Evolutionary conservation across 2,113 vertebrate genomes (phyloP), one percentile per base, ranked within the genome.

Genomic region (Machaerirhynchus nigripectus): DNA sequence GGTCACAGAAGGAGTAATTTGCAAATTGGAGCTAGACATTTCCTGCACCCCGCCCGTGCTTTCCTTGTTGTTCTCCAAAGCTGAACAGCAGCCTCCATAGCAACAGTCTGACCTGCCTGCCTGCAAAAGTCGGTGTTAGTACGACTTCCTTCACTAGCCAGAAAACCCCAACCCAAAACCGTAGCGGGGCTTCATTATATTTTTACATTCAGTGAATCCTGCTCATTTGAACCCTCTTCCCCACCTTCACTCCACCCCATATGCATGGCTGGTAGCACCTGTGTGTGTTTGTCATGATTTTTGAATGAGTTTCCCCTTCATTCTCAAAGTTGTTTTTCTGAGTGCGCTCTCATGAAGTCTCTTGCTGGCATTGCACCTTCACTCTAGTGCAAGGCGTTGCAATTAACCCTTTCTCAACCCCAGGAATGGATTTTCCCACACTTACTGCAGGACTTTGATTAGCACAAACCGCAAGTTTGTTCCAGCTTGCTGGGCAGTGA

Each of bases 391-490:
- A 97, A 91, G 89, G 31, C 52, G 56, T 87, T 96, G 91, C 93
- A 97, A 93, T 98, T 97, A 97, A 97, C 95, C 87, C 86, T 97
- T 97, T 98, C 96, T 93, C 91, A 56, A 95, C 93, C 96, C 83
- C 97, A 96, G 93, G 96, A 96, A 94, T 92, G 92, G 80, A 94
- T 95, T 79, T 93, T 96, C 82, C 89, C 95, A 87, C 95, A 69
- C 94, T 89, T 95, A 85, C 69, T 82, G 84, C 73, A 94, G 90
- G 88, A 95, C 86, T 84, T 88, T 93, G 85, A 87, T 93, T 95
- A 96, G 81, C 59, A 33, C 68, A 92, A 93, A 81, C 53, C 33
- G 11, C 44, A 47, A 81, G 69, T 69, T 90, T 60, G 57, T 96
- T 96, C 87, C 93, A 84, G 61, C 90, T 95, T 91, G 96, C 89